A percentile compares a stretch with the other conserved stretches of the same genome.
Evolutionary conservation across 2,113 vertebrate species (phyloP).

Genomic region (Eulacestoma nigropectus): DNA sequence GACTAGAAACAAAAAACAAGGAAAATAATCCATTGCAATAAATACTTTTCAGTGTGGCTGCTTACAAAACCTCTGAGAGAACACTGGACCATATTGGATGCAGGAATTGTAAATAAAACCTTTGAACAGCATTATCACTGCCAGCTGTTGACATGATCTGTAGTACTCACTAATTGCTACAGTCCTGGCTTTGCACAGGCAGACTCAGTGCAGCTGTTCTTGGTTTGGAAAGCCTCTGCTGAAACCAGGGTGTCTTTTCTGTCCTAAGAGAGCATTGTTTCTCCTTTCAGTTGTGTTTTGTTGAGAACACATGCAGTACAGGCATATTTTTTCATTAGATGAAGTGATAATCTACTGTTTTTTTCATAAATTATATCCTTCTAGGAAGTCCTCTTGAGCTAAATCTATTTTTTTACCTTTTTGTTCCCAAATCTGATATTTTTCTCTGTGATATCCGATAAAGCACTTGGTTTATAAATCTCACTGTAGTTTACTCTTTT

Average conservation of each 20-base stretch:
- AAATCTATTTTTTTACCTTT: neutral
- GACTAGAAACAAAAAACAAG: neutral
- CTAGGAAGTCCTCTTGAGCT: neutral
- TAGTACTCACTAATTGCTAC: neutral
- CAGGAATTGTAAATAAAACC: neutral
- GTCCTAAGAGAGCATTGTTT: neutral
- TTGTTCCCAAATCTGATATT: neutral
- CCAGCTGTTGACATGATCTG: neutral
- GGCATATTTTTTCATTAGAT: neutral
- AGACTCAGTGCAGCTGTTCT: neutral
- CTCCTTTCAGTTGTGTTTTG: neutral
- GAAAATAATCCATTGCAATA: neutral
- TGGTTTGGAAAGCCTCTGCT: neutral
- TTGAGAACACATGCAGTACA: neutral
- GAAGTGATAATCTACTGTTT: neutral
- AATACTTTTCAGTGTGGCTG: neutral
- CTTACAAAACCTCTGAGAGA: neutral
- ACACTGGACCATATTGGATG: neutral
- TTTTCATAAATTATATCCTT: neutral
- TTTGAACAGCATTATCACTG: neutral
- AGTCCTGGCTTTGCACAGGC: neutral
- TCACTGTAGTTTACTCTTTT: neutral
- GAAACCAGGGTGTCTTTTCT: neutral
- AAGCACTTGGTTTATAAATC: neutral
- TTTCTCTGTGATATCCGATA: neutral